Conservation (phyloP, 2,113 vertebrate species). For the Gallinago media region DNA sequence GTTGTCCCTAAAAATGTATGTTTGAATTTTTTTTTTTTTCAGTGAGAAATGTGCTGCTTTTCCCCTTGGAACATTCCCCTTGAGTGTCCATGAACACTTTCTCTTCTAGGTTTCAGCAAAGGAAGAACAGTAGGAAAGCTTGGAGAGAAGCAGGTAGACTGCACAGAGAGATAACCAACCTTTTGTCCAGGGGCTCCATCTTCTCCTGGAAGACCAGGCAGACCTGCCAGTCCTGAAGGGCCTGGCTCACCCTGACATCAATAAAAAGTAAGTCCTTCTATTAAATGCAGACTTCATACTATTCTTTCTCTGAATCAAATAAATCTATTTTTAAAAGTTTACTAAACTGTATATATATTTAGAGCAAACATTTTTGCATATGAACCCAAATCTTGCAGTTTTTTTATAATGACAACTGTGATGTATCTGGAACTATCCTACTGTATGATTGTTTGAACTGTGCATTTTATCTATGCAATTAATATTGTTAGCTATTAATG, state of each 20-base stretch:
- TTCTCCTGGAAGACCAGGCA: conserved; percentile 88
- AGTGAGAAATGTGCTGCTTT: not conserved
- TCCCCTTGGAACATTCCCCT: not conserved
- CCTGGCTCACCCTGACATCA: conserved; percentile 84
- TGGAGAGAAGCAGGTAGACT: not conserved
- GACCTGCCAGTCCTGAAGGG: conserved; percentile 79
- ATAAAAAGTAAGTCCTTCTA: conserved; percentile 6
- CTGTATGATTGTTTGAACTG: not conserved
- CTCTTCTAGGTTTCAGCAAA: not conserved
- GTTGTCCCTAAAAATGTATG: not conserved
- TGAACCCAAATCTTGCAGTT: not conserved
- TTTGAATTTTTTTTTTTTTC: not conserved
- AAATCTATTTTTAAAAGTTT: not conserved
- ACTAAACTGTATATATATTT: not conserved
- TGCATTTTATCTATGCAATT: not conserved
- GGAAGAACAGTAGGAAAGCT: not conserved
- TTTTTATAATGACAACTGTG: not conserved
- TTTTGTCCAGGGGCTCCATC: conserved; percentile 88
- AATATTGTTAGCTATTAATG: not conserved
- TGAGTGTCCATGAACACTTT: not conserved
- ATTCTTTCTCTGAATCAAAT: not conserved
- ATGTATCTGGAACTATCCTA: not conserved
- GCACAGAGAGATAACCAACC: conserved; percentile 62
- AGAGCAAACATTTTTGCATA: not conserved
- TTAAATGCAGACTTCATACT: not conserved